Base-by-base conservation (phyloP, 2,888 invertebrate species). In the Heteropelma amictum region DNA sequence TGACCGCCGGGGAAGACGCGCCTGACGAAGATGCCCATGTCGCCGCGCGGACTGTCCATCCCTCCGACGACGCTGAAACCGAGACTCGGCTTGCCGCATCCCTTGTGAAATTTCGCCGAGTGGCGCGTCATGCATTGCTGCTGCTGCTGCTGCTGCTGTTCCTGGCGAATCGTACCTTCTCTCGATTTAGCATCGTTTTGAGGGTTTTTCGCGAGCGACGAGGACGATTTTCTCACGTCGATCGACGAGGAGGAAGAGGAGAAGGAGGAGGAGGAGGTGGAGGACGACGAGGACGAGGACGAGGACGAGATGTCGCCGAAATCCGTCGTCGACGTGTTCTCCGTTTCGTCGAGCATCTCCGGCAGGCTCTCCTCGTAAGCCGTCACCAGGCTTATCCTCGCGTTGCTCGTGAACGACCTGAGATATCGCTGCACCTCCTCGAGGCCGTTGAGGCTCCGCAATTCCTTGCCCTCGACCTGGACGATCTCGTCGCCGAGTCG, bases 401-500 rank as follows among this genome's bases (percentile, higher is more conserved):
- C 83, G 45, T 82, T 87, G 23, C 86, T 85, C 17, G 82, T 85
- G 78, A 87, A 87, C 10, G 88, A 88, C 56, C 82, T 85, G 49
- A 88, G 79, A 58, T 87, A 88, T 72, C 88, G 84, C 71, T 88
- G 88, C 12, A 88, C 88, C 74, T 88, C 85, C 54, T 88, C 87
- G 33, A 88, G 81, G 21, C 79, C 87, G 56, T 83, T 85, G 65
- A 96, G 91, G 0, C 95, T 95, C 76, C 94, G 92, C 72, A 97
- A 90, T 77, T 95, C 93, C 84, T 93, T 93, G 7, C 96, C 96
- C 88, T 97, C 97, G 28, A 97, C 95, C 89, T 96, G 95, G 8
- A 97, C 94, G 77, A 97, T 94, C 91, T 97, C 96, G 89, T 97
- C 97, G 10, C 96, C 96, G 71, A 96, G 92, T 82, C 93, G 92